Evolutionary conservation across 2,113 vertebrate genomes (phyloP).

Genomic region (Canis aureus): DNA sequence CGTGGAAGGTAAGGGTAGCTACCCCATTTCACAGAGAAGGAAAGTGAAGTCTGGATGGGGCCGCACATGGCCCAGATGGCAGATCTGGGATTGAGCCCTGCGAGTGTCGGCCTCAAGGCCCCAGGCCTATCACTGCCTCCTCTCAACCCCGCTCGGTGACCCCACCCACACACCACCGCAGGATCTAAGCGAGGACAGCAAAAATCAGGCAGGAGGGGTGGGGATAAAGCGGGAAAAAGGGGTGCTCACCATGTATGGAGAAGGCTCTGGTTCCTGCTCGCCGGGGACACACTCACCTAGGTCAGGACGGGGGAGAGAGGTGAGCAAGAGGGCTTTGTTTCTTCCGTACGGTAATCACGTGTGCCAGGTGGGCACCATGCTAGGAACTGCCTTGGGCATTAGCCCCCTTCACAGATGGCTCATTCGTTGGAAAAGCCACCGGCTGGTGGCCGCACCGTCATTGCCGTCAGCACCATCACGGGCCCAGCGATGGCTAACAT

Average conservation of each 20-base stretch:
- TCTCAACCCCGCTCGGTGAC: too few relatives aligned
- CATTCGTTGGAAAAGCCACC: not conserved
- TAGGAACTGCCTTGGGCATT: accelerated
- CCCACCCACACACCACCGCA: not conserved
- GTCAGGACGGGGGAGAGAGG: constrained; percentile 55
- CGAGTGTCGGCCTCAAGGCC: not conserved
- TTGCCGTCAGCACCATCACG: accelerated
- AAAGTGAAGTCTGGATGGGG: not conserved
- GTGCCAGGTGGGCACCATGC: accelerated
- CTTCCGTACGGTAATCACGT: accelerated
- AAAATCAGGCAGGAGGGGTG: not conserved
- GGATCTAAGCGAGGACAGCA: not conserved
- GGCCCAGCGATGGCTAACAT: not conserved
- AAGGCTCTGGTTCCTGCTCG: constrained; percentile 62
- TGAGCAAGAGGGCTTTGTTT: not conserved
- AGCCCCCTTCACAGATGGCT: not conserved
- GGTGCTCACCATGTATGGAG: constrained; percentile 73
- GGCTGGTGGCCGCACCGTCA: not conserved
- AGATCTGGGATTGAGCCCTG: not conserved
- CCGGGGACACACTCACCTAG: constrained; percentile 92
- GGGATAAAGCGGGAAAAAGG: accelerated
- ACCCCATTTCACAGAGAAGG: not conserved
- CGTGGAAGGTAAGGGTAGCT: not conserved
- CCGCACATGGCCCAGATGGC: not conserved
- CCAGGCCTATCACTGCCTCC: not conserved